These are phyloP conservation scores for Myotis lucifugus DNA, from an alignment of 2,113 vertebrate genomes.

Conservation along the genomic window DNA sequence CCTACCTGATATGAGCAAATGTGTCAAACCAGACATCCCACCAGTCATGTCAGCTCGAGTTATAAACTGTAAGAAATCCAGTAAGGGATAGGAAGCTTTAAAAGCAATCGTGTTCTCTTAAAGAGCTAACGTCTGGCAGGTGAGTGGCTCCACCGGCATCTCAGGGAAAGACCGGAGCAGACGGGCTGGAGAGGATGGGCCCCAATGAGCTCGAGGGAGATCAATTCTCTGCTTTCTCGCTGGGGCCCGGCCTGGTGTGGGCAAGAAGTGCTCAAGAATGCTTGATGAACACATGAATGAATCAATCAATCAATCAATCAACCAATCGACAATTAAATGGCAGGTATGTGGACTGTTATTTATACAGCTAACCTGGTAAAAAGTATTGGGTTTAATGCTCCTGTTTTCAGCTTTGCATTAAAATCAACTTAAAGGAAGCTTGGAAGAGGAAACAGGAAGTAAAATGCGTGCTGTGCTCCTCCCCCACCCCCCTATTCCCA, in stretches of 20 bases:
- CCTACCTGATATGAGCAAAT: not conserved
- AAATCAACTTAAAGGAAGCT: not conserved
- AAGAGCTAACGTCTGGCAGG: not conserved
- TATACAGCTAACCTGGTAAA: not conserved
- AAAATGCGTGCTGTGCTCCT: not conserved
- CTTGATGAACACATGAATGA: too few relatives aligned
- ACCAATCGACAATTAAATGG: not conserved
- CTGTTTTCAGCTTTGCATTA: not conserved
- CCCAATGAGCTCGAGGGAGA: not conserved
- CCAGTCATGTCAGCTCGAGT: not conserved
- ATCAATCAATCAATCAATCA: too few relatives aligned
- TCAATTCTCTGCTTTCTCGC: not conserved
- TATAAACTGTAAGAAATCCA: not conserved
- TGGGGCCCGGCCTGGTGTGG: not conserved
- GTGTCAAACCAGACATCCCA: not conserved
- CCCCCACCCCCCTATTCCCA: not conserved
- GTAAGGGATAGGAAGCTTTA: not conserved
- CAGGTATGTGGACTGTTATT: not conserved
- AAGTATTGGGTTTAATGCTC: not conserved
- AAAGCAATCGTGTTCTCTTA: not conserved
- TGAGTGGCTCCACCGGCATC: not conserved
- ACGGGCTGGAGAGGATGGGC: accelerated
- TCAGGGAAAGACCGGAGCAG: too few relatives aligned
- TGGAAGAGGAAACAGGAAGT: accelerated
- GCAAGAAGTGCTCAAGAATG: not conserved